Percentiles rank a stretch among this genome's conserved stretches.
Evolutionary conservation across 1,140 invertebrate genomes (phyloP).

Genomic region (Sycophaga agraensis): DNA sequence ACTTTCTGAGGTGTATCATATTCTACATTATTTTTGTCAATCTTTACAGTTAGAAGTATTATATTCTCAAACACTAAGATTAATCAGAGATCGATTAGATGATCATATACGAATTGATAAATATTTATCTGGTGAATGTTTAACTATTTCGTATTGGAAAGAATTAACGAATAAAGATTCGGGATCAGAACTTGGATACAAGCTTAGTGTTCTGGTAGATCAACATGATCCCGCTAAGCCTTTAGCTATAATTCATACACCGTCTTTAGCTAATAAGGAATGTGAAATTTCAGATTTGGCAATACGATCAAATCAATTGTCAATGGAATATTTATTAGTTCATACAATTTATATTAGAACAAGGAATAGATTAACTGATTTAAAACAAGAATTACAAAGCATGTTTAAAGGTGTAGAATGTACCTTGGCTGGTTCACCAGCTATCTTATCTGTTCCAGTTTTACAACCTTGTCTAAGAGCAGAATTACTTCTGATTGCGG

Average conservation of each 20-base stretch:
- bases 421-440: constrained; percentile 77
- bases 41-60: constrained; percentile 93
- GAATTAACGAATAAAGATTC: constrained; percentile 69
- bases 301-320: constrained; percentile 83
- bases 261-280: constrained; percentile 76
- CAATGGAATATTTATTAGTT: constrained; percentile 94
- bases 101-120: constrained; percentile 91
- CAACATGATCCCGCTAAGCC: constrained; percentile 77
- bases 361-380: constrained; percentile 74
- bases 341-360: constrained; percentile 95
- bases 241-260: constrained; percentile 83
- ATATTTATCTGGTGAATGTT: constrained; percentile 83
- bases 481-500: constrained; percentile 87
- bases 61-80: constrained; percentile 87
- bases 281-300: constrained; percentile 78
- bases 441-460: constrained; percentile 86
- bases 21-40: constrained; percentile 92
- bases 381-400: constrained; percentile 78
- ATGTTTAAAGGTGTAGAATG: constrained; percentile 75
- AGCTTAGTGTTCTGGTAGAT: constrained; percentile 86
- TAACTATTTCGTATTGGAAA: constrained; percentile 92
- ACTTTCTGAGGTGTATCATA: constrained; percentile 81
- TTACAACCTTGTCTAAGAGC: constrained; percentile 86
- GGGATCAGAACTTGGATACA: constrained; percentile 82
- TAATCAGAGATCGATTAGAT: constrained; percentile 85